A percentile compares a stretch with the other conserved stretches of the same genome.
phyloP scores from a whole-genome alignment of 2,113 vertebrate species.

The Lates calcarifer region DNA sequence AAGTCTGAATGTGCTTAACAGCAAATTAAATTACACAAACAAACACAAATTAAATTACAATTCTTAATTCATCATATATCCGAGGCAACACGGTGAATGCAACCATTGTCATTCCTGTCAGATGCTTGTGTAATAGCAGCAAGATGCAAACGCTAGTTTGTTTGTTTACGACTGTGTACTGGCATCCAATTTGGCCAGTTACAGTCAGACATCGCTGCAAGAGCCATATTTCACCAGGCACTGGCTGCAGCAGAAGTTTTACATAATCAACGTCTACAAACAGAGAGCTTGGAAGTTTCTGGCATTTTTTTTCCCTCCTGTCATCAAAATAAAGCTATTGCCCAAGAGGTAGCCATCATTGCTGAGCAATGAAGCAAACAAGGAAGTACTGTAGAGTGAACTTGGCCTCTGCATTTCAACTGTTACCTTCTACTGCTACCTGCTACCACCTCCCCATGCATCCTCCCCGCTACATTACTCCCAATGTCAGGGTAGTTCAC shows the following conservation, averaged over 20 bases:
- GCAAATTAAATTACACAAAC: constrained; percentile 62
- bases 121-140: constrained; percentile 43
- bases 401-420: constrained; percentile 1
- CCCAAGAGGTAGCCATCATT: background rate
- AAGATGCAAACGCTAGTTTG: constrained; percentile 44
- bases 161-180: constrained; percentile 56
- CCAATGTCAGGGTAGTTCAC: no score
- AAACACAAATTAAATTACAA: constrained; percentile 63
- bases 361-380: background rate
- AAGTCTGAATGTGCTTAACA: constrained; percentile 44
- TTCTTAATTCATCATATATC: constrained; percentile 52
- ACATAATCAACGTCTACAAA: constrained; percentile 26
- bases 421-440: background rate
- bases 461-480: no score
- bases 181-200: constrained; percentile 51
- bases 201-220: constrained; percentile 32
- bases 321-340: constrained; percentile 9
- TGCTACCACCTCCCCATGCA: no score
- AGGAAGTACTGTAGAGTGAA: background rate
- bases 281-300: background rate
- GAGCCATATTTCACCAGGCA: constrained; percentile 44
- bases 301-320: background rate
- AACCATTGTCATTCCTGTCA: constrained; percentile 56
- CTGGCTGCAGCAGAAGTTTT: constrained; percentile 25
- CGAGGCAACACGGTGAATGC: constrained; percentile 26